Evolutionary conservation across 2,888 invertebrate genomes (phyloP).

Genomic region (Chirona hameri): DNA sequence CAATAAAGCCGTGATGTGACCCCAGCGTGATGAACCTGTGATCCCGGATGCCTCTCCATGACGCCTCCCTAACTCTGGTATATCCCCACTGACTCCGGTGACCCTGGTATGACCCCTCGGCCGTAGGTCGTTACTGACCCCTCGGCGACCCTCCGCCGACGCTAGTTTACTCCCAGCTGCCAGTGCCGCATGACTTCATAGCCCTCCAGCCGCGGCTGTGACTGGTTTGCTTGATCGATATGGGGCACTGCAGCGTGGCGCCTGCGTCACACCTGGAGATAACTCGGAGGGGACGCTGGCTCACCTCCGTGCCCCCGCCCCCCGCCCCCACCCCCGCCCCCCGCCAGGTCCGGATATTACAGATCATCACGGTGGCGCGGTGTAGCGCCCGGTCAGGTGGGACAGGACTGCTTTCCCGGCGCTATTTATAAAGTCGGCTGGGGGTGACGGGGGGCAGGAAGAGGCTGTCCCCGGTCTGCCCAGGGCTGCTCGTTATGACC

Average conservation of each 20-base stretch:
- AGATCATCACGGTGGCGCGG: background rate
- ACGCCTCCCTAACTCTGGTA: too few species aligned
- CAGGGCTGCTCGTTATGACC: background rate
- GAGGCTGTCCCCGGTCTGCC: background rate
- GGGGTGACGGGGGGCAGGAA: background rate
- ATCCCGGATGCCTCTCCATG: too few species aligned
- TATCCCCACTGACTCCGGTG: too few species aligned
- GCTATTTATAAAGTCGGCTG: background rate
- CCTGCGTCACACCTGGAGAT: background rate
- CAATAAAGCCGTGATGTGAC: too few species aligned
- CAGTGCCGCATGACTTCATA: background rate
- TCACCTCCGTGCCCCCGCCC: background rate
- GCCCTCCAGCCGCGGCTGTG: background rate
- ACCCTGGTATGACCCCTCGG: too few species aligned
- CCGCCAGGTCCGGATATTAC: background rate
- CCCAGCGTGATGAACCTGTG: too few species aligned
- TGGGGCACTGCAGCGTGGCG: background rate
- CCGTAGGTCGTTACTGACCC: too few species aligned
- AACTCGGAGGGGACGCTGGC: background rate
- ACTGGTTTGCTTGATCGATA: conserved; percentile 6
- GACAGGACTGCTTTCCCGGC: background rate
- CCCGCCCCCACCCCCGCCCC: too few species aligned
- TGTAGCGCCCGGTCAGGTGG: background rate
- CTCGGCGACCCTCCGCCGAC: too few species aligned
- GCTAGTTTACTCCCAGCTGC: background rate